These are phyloP conservation scores for Phylloscopus whistleri DNA, from an alignment of 2,113 vertebrate genomes.

Conservation along the genomic window DNA sequence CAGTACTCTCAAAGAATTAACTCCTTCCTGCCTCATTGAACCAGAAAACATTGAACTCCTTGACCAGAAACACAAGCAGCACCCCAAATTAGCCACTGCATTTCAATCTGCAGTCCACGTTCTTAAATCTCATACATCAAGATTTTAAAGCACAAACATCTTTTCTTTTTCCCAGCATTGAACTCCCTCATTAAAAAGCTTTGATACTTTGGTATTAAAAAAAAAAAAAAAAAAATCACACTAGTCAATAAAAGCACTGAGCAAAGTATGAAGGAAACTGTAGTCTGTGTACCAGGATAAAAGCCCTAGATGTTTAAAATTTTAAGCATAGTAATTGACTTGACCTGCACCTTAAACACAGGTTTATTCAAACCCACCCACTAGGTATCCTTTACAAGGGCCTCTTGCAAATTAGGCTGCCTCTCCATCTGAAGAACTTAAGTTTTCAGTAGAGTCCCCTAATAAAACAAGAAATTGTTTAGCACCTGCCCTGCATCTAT, in stretches of 20 bases:
- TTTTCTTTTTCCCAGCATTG: background rate
- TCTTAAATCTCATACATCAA: background rate
- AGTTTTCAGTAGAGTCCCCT: background rate
- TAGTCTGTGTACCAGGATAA: background rate
- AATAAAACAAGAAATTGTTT: background rate
- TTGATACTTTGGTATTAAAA: background rate
- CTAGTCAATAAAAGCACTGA: background rate
- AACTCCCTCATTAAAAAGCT: background rate
- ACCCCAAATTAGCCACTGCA: background rate
- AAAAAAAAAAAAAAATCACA: background rate
- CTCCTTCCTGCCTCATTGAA: background rate
- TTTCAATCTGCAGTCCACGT: background rate
- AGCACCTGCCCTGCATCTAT: background rate
- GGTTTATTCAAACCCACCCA: background rate
- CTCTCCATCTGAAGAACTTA: background rate
- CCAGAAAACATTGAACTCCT: background rate
- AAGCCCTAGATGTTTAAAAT: background rate
- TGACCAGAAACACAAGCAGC: background rate
- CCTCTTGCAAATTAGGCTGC: background rate
- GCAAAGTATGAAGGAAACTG: background rate
- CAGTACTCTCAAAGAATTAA: background rate
- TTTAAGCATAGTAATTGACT: background rate
- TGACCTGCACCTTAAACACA: background rate
- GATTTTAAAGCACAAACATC: background rate
- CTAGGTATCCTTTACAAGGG: background rate